Percentiles rank a stretch among this genome's conserved stretches.
Conservation (phyloP, 2,888 invertebrate species). For the Baccha elongata region DNA sequence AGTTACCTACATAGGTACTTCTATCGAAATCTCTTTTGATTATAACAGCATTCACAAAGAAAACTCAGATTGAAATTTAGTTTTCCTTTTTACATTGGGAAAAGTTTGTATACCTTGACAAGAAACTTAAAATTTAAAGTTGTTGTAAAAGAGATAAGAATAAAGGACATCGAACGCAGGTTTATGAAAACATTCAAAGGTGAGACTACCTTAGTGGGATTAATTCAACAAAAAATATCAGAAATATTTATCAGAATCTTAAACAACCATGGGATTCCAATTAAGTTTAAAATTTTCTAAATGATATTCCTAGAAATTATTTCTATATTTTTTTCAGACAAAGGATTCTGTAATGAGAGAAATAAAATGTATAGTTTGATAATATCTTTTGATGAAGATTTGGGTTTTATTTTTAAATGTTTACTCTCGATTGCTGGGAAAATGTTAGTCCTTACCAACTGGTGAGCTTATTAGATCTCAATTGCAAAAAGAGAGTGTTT, state of each 20-base stretch:
- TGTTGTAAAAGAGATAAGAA: conserved; percentile 9
- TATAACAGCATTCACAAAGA: conserved; percentile 23
- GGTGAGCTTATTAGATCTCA: no score
- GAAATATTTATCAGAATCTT: background rate
- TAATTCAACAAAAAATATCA: background rate
- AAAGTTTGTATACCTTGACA: conserved; percentile 26
- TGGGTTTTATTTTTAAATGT: no score
- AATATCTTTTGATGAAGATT: no score
- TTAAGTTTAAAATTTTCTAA: conserved; percentile 6
- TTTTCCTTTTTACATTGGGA: conserved; percentile 26
- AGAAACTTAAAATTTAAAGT: conserved; percentile 20
- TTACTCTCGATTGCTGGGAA: no score
- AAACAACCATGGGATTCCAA: background rate
- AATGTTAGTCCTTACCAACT: no score
- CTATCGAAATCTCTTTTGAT: conserved; percentile 63
- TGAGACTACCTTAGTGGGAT: background rate
- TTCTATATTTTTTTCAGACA: no score
- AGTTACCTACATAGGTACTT: conserved; percentile 32
- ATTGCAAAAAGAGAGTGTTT: no score
- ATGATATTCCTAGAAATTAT: no score
- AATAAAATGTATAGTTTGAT: no score
- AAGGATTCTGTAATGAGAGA: no score
- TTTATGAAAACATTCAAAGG: conserved; percentile 19
- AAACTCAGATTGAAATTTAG: conserved; percentile 41
- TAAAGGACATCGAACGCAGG: conserved; percentile 10